A percentile compares a stretch with the other conserved stretches of the same genome.
Conservation (phyloP, 1,140 invertebrate genomes). For the Drosophila subpulchrella region DNA sequence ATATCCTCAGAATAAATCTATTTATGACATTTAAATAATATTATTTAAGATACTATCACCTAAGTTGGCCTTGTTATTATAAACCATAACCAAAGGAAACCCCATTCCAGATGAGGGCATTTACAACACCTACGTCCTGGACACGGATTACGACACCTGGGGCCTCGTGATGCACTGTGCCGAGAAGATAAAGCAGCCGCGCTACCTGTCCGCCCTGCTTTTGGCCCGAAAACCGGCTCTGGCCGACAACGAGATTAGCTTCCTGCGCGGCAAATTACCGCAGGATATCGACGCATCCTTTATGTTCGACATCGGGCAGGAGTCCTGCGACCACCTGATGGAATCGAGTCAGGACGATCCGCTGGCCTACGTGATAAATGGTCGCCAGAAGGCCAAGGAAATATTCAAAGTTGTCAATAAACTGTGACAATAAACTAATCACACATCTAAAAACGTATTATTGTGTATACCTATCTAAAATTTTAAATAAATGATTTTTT, state of each 20-base stretch:
- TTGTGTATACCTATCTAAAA: not conserved
- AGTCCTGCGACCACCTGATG: slow-evolving; percentile 75
- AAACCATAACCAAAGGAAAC: too few species aligned
- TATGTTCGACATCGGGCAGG: slow-evolving; percentile 92
- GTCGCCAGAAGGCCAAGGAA: slow-evolving; percentile 45
- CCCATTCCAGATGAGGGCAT: slow-evolving; percentile 91
- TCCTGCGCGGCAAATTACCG: slow-evolving; percentile 86
- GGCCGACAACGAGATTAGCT: slow-evolving; percentile 86
- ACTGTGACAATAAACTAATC: not conserved
- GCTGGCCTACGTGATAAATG: slow-evolving; percentile 74
- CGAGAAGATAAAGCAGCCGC: slow-evolving; percentile 91
- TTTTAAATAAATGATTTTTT: not conserved
- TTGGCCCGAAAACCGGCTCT: slow-evolving; percentile 88
- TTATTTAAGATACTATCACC: too few species aligned
- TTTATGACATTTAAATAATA: too few species aligned
- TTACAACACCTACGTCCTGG: slow-evolving; percentile 94
- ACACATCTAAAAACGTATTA: not conserved
- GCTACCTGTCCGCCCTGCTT: slow-evolving; percentile 93
- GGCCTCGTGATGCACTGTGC: slow-evolving; percentile 93
- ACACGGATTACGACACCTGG: slow-evolving; percentile 93
- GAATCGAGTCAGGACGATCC: slow-evolving; percentile 80
- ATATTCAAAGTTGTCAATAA: slow-evolving; percentile 64
- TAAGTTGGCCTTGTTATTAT: too few species aligned
- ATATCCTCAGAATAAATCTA: too few species aligned
- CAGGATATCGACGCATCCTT: slow-evolving; percentile 92